A percentile compares a stretch with the other conserved stretches of the same genome.
Conservation (phyloP, 2,113 vertebrate genomes). For the Chauna torquata region DNA sequence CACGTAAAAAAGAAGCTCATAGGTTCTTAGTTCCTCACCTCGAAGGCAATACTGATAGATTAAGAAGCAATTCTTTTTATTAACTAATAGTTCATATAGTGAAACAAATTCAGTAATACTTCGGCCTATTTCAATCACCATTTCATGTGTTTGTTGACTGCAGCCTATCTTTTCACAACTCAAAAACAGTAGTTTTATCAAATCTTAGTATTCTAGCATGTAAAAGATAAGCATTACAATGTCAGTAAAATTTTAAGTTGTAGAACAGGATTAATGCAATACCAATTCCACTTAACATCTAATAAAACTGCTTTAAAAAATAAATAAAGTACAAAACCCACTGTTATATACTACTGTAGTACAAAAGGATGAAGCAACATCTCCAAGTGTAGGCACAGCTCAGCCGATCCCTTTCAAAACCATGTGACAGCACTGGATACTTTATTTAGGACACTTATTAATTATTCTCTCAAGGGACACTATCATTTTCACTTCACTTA, state of each 20-base stretch:
- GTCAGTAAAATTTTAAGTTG: slow-evolving; percentile 1
- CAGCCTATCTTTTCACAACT: neutral
- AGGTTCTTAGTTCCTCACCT: neutral
- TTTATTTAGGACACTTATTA: neutral
- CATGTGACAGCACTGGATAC: neutral
- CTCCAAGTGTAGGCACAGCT: neutral
- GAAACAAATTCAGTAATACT: neutral
- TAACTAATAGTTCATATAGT: neutral
- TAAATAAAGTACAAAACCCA: slow-evolving; percentile 72
- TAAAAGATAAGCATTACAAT: slow-evolving; percentile 48
- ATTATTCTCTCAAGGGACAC: neutral
- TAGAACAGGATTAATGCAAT: slow-evolving; percentile 43
- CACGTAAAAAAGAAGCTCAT: neutral
- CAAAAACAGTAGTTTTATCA: slow-evolving; percentile 52
- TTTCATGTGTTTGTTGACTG: neutral
- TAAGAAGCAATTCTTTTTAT: slow-evolving; percentile 35
- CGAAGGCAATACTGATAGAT: neutral
- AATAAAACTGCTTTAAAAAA: slow-evolving; percentile 63
- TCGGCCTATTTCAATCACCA: neutral
- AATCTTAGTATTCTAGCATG: slow-evolving; percentile 44
- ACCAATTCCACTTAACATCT: slow-evolving; percentile 55
- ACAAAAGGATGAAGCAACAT: slow-evolving; percentile 30
- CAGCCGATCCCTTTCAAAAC: neutral
- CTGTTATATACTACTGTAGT: slow-evolving; percentile 28
- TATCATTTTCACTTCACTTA: neutral